A percentile compares a stretch with the other conserved stretches of the same genome.
Conservation (phyloP, 2,888 invertebrate genomes). For the Choreutis nemorana region DNA sequence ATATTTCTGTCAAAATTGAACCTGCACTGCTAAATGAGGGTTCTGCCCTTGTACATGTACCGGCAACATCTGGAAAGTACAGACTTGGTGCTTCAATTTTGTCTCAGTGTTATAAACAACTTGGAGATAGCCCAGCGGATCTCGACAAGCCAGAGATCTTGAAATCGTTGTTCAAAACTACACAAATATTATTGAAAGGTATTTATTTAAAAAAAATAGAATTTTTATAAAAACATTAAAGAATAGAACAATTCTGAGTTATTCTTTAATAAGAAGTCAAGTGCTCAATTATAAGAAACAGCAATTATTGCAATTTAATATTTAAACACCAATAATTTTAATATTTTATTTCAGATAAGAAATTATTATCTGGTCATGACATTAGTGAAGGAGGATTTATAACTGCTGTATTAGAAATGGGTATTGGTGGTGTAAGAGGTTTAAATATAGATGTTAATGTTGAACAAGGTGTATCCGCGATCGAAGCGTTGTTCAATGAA, state of each 20-base stretch:
- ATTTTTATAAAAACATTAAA: too few relatives aligned
- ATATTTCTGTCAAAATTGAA: conserved; percentile 86
- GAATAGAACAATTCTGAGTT: too few relatives aligned
- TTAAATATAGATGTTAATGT: conserved; percentile 69
- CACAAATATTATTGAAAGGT: conserved; percentile 85
- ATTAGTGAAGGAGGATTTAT: conserved; percentile 96
- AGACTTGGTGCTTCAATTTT: conserved; percentile 92
- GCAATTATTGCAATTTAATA: too few relatives aligned
- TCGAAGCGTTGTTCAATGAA: conserved; percentile 82
- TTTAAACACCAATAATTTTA: too few relatives aligned
- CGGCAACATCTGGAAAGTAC: conserved; percentile 75
- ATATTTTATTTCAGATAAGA: conserved; percentile 58
- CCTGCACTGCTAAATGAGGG: conserved; percentile 82
- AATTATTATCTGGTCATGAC: conserved; percentile 89
- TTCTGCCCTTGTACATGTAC: conserved; percentile 79
- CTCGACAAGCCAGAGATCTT: conserved; percentile 74
- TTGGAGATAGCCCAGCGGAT: conserved; percentile 84
- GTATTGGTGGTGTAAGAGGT: conserved; percentile 91
- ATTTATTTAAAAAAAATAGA: too few relatives aligned
- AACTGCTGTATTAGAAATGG: conserved; percentile 92
- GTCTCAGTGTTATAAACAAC: conserved; percentile 88
- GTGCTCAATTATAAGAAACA: too few relatives aligned
- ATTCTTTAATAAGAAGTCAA: too few relatives aligned
- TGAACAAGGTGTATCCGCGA: conserved; percentile 47
- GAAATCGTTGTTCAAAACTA: conserved; percentile 79